Conservation (phyloP, 2,888 invertebrate species). For the Flabesymbios commensalis region DNA sequence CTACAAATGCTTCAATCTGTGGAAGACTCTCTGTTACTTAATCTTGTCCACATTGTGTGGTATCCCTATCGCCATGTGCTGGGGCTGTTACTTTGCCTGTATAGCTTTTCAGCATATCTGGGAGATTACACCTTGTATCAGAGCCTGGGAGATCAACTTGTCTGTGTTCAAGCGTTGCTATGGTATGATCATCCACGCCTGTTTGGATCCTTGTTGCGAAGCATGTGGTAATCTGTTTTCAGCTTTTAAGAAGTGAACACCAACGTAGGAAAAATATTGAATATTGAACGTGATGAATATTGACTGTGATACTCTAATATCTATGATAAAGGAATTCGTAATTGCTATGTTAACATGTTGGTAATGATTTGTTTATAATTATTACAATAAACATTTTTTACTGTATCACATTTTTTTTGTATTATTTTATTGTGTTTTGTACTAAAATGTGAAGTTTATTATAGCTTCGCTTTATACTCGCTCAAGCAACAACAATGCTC, state of each 20-base stretch:
- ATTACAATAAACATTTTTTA: too few relatives aligned
- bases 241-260: conserved; percentile 31
- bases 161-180: conserved; percentile 26
- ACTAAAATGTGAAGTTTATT: too few relatives aligned
- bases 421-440: too few relatives aligned
- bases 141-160: conserved; percentile 44
- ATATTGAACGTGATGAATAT: too few relatives aligned
- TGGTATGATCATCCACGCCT: conserved; percentile 25
- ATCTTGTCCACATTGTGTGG: conserved; percentile 70
- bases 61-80: conserved; percentile 69
- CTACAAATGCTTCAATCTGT: conserved; percentile 69
- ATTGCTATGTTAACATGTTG: too few relatives aligned
- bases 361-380: too few relatives aligned
- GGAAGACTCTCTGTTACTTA: conserved; percentile 72
- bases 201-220: conserved; percentile 35
- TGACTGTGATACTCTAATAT: too few relatives aligned
- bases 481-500: too few relatives aligned
- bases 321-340: too few relatives aligned
- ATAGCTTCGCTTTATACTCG: too few relatives aligned
- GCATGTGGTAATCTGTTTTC: conserved; percentile 34
- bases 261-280: too few relatives aligned
- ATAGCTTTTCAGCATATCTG: conserved; percentile 67
- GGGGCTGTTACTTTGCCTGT: conserved; percentile 57
- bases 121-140: conserved; percentile 39
- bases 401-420: too few relatives aligned